Base-by-base conservation (phyloP, 2,888 invertebrate genomes). In the Mamestra brassicae region DNA sequence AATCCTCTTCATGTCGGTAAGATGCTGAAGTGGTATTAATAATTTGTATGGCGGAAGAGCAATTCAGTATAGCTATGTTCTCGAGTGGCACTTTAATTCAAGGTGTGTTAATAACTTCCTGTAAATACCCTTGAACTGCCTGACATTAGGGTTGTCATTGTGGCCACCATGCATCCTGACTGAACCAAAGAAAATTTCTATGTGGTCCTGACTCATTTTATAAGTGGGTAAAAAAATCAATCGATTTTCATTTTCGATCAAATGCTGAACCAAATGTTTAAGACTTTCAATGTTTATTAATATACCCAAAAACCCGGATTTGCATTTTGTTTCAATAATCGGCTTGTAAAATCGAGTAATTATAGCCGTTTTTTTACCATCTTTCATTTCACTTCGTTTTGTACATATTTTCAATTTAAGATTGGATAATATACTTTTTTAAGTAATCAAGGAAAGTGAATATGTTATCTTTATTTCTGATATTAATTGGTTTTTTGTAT, bases 281-380 rank as follows among this genome's bases (percentile, higher is more conserved):
- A 67, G 0, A 5, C 55, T 67, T 57, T 45, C 26, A 45, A 66
- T 67, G 4, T 45, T 45, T 26, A 67, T 57, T 67, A 57, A 45
- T 10, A 57, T 55, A 57, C 67, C 57, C 45, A 67, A 45, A 57
- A 57, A 57, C 2, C 57, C 67, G 0, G 67, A 34, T 57, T 57
- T 67, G 55, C 15, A 67, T 67, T 57, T 67, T 45, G 67, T 67
- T 67, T 67, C 57, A 57, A 67, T 15, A 17, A 57, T 45, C 3
- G 42, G 42, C 8, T 66, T 54, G 34, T 57, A 65, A 65, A 65
- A 65, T 38, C 38, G n/a, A 38, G 54, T 54, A 26, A 65, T 2
- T 45, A 67, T 8, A 4, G 1, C 5, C 42, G 67, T 57, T 57
- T 45, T 45, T 45, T 45, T 67, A 34, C 55, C 34, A 34, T 67